These are phyloP conservation scores for Germaria angustata DNA, from an alignment of 2,888 invertebrate species.

Conservation along the genomic window DNA sequence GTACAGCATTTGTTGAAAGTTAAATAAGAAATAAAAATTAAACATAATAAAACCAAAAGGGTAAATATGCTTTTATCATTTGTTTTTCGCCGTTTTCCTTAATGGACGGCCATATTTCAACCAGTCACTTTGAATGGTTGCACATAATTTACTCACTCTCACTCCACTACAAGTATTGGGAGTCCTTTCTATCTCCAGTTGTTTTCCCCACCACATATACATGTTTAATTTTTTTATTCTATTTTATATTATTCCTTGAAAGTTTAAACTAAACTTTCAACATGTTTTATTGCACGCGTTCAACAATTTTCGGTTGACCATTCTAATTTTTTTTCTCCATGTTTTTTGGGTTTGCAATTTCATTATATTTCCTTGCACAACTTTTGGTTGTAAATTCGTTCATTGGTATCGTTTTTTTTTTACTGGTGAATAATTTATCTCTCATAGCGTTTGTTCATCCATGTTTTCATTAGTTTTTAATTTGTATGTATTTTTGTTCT, in stretches of 20 bases:
- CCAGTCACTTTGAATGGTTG: slow-evolving; percentile 14
- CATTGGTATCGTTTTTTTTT: slow-evolving; percentile 6
- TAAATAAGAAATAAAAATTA: slow-evolving; percentile 34
- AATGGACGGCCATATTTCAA: slow-evolving; percentile 43
- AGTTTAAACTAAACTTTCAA: slow-evolving; percentile 42
- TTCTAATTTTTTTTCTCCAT: slow-evolving; percentile 11
- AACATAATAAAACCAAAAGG: neutral
- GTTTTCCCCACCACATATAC: neutral
- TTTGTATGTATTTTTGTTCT: slow-evolving; percentile 4
- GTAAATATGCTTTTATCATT: slow-evolving; percentile 46
- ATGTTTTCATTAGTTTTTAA: slow-evolving; percentile 65
- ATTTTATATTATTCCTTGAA: neutral
- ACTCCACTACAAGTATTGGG: neutral
- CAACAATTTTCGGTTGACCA: slow-evolving; percentile 50
- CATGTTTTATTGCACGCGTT: slow-evolving; percentile 56
- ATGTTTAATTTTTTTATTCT: slow-evolving; percentile 7
- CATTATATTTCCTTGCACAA: slow-evolving; percentile 6
- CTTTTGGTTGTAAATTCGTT: neutral
- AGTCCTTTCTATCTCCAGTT: neutral
- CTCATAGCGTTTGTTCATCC: slow-evolving; percentile 58
- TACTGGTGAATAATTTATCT: slow-evolving; percentile 65
- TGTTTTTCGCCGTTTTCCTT: neutral
- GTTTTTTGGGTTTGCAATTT: slow-evolving; percentile 34
- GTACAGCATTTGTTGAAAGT: slow-evolving; percentile 40
- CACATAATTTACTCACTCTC: neutral